Base-by-base conservation (phyloP, 2,888 invertebrate genomes). In the Thereva nobilitata region DNA sequence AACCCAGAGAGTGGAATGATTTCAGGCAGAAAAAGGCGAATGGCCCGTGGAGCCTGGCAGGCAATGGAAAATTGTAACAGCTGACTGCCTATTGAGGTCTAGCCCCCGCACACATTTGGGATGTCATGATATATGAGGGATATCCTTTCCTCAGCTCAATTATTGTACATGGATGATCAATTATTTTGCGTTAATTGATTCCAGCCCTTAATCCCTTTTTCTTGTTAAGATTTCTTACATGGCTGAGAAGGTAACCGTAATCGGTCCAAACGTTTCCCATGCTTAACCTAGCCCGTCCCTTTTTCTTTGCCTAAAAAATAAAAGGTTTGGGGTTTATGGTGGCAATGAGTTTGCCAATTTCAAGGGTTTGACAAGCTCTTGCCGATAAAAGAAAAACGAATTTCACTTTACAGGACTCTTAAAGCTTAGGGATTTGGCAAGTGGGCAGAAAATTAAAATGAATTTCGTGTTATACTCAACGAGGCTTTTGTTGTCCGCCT, bases 161-260 rank as follows among this genome's bases (percentile, higher is more conserved):
- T 64, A 64, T 64, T 64, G 45, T 55, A 64, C 64, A 64, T 64
- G 64, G 40, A 64, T 64, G 64, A 64, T 64, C 64, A 64, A 64
- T 64, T 64, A 64, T 55, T 37, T 64, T 41, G 45, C 40, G 64
- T 64, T 64, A 64, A 64, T 64, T 64, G 64, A 64, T 64, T 64
- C 52, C 42, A 42, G 37, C 52, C 52, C n/a, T 63, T 63, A 63
- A 52, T 63, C 42, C 63, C 63, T 63, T 63, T 63, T 63, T 44
- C 63, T 63, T 63, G 63, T 63, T 53, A 63, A 9, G 52, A 52
- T 52, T 52, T 52, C 61, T 40, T 61, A 40, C 38, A 37, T 49
- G 49, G 34, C 4, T 38, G 23, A 12, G 5, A 40, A 61, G 23
- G 40, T 61, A 40, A 37, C 44, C 45, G 10, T 37, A 42, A 55